phyloP scores from a whole-genome alignment of 2,113 vertebrate species.

The Lycaon pictus region DNA sequence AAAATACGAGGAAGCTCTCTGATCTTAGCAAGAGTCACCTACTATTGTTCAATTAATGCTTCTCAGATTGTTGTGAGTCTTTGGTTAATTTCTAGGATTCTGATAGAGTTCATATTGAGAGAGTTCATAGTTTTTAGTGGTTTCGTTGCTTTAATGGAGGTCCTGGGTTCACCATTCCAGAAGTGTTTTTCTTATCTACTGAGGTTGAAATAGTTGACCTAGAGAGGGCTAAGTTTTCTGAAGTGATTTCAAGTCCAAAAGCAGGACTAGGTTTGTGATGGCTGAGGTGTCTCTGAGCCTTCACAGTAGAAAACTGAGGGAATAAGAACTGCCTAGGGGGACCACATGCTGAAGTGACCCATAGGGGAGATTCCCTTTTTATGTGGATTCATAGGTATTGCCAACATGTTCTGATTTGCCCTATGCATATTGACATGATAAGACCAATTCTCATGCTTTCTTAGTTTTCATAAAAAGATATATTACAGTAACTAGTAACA shows the following conservation, averaged over 20 bases:
- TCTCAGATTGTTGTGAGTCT: not conserved
- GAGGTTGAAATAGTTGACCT: rapidly evolving
- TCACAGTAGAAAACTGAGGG: not conserved
- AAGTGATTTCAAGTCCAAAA: not conserved
- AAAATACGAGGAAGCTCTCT: not conserved
- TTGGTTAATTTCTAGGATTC: not conserved
- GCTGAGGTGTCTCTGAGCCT: not conserved
- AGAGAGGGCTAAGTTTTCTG: not conserved
- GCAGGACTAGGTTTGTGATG: not conserved
- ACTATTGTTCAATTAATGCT: not conserved
- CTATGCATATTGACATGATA: not conserved
- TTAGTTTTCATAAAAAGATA: not conserved
- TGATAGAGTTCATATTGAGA: not conserved
- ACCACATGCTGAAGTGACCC: not conserved
- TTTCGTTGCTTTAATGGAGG: not conserved
- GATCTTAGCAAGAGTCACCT: not conserved
- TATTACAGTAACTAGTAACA: not conserved
- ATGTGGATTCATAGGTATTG: no score
- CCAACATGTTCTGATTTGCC: not conserved
- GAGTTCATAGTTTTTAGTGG: not conserved
- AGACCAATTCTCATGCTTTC: not conserved
- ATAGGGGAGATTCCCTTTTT: not conserved
- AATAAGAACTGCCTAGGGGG: not conserved
- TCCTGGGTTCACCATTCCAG: not conserved
- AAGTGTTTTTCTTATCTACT: not conserved